Evolutionary conservation across 2,113 vertebrate species (phyloP).

Genomic region (Scortum barcoo): DNA sequence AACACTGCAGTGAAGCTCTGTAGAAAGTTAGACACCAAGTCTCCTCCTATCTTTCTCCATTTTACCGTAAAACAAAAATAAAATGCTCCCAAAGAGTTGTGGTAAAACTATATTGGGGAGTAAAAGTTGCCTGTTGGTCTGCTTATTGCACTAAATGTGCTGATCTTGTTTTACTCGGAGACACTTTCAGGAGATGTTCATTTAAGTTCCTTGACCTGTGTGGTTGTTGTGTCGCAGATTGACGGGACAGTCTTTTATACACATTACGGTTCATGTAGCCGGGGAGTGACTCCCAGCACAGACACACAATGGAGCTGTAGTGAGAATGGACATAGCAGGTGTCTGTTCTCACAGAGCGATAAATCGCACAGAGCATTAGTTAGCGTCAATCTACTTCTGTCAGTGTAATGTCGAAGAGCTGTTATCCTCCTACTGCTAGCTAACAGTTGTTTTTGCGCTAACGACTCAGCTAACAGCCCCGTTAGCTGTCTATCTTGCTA

Average conservation of each 20-base stretch:
- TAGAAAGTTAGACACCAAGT: background rate
- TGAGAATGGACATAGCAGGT: constrained; percentile 26
- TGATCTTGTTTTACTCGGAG: background rate
- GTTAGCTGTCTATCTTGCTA: constrained; percentile 20
- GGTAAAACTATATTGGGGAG: background rate
- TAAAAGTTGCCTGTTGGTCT: background rate
- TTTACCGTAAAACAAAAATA: constrained; percentile 35
- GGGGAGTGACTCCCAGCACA: constrained; percentile 34
- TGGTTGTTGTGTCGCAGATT: rapidly evolving
- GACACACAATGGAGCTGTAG: constrained; percentile 61
- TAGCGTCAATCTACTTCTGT: background rate
- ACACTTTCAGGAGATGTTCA: background rate
- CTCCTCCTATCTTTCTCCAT: background rate
- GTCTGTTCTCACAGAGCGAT: background rate
- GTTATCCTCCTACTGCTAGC: background rate
- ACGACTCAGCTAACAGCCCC: background rate
- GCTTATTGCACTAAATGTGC: no score
- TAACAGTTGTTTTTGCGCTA: background rate
- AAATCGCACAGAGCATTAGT: background rate
- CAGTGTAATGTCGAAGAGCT: background rate
- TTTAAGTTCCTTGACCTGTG: background rate
- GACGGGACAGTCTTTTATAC: background rate
- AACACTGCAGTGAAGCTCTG: background rate
- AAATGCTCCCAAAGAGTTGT: background rate
- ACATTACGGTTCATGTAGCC: constrained; percentile 53